Base-by-base conservation (phyloP, 2,888 invertebrate genomes). In the Drosophila bunnanda region DNA sequence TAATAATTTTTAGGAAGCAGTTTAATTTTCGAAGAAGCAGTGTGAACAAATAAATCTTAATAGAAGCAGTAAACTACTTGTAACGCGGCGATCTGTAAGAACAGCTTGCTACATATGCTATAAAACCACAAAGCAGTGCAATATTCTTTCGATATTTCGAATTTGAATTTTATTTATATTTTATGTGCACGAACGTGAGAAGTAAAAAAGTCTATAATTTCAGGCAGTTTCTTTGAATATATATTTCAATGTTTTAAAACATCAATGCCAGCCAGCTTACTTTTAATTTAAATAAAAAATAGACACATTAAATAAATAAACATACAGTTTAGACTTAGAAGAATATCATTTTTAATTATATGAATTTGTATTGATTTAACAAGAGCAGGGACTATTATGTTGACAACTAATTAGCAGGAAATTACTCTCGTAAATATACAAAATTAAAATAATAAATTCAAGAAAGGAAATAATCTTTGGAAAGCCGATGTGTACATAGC, bases 51-150 rank as follows among this genome's bases (percentile, higher is more conserved):
- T 41, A 20, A 20, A 13, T 7, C 12, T 2, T 0, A 2, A 4
- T 6, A 1, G 1, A 20, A 20, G 43, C 43, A 13, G 22, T 13
- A 1, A 1, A 22, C 13, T 43, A 22, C 43, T 43, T 22, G 1
- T 2, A 1, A 1, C 2, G n/a, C 0, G 8, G n/a, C 12, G 20
- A 12, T 17, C 10, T 10, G 6, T 1, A 1, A 0, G 1, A 2
- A 43, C 22, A 22, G 43, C 43, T 43, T 43, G 13, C 4, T 22
- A 22, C 5, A 13, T 13, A 7, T 22, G 8, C 1, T 7, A n/a
- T n/a, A n/a, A 2, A 20, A 12, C 15, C 0, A 12, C 0, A 7
- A 43, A 43, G 41, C 41, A 43, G 41, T 43, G 20, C n/a, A 2
- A 4, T 5, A 17, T 10, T 39, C n/a, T 0, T n/a, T 17, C 4